Evolutionary conservation across 2,888 invertebrate genomes (phyloP).

Genomic region (Nomada flava): DNA sequence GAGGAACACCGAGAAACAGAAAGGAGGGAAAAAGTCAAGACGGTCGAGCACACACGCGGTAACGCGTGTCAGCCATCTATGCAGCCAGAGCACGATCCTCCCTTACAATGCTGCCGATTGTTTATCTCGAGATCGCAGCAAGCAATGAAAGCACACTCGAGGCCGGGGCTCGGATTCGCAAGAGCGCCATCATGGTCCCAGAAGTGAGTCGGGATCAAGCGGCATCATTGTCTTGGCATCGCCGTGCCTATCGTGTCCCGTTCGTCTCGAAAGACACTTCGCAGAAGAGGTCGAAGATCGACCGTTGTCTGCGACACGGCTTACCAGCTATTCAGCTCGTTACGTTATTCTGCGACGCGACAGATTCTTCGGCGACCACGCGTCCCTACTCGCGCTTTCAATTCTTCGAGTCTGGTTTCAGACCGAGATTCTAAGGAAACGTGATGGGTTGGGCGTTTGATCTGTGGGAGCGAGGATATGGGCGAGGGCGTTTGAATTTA

Average conservation of each 20-base stretch:
- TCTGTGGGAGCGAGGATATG: background rate
- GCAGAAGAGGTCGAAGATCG: constrained; percentile 65
- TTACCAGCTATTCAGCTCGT: constrained; percentile 35
- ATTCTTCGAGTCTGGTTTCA: background rate
- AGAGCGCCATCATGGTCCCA: constrained; percentile 21
- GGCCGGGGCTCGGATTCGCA: constrained; percentile 3
- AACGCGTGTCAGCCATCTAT: constrained; percentile 37
- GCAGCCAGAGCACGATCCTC: constrained; percentile 5
- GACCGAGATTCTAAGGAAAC: background rate
- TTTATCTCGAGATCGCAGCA: constrained; percentile 71
- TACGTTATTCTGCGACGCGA: constrained; percentile 11
- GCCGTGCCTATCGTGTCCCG: constrained; percentile 41
- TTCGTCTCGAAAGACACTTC: constrained; percentile 63
- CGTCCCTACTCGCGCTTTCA: background rate
- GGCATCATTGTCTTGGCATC: constrained; percentile 62
- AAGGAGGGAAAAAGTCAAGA: constrained; percentile 63
- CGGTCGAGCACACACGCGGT: constrained; percentile 31
- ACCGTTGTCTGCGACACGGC: constrained; percentile 50
- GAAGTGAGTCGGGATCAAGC: constrained; percentile 55
- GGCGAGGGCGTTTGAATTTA: too few relatives aligned
- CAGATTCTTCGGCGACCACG: background rate
- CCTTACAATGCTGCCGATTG: constrained; percentile 72
- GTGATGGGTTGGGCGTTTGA: background rate
- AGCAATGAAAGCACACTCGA: constrained; percentile 65
- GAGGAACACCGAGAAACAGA: constrained; percentile 34